Base-by-base conservation (phyloP, 2,888 invertebrate genomes). In the Torymus texanus region DNA sequence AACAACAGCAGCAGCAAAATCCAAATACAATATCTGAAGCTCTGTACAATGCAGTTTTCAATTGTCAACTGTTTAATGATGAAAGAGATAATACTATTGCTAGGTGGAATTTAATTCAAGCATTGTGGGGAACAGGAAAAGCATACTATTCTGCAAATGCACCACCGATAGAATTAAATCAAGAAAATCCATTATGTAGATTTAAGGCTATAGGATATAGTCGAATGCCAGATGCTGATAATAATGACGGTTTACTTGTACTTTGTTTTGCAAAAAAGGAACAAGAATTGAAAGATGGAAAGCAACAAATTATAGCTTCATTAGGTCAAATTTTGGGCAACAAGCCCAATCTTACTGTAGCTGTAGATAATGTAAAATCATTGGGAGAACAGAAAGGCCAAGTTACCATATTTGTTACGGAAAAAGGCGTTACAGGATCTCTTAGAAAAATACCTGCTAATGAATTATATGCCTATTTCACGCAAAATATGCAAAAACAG, bases 191-290 rank as follows among this genome's bases (percentile, higher is more conserved):
- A 0, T 94, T 97, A 70, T 98, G 97, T 87, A 93, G 97, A 62
- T 98, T 99, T 88, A 99, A 98, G 91, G 96, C 98, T 0, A 96
- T 99, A 74, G 97, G 97, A 0, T 99, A 98, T 88, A 97, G 96
- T 84, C 94, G 95, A 21, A 93, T 98, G 83, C 96, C 97, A 0
- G 94, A 94, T 3, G 94, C 95, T 68, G 96, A 96, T 81, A 97
- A 98, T 88, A 96, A 97, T 86, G 96, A 98, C 86, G 99, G 99
- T 0, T 92, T 97, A 62, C 97, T 99, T 0, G 95, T 95, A 2
- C 89, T 99, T 83, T 92, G 95, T 75, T 95, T 99, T 85, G 95
- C 94, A 86, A 97, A 97, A 87, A 93, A 96, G 79, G 93, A 95
- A 79, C 92, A 94, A n/a, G 95, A 96, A 83, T 92, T 98, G 41